phyloP scores from a whole-genome alignment of 2,113 vertebrate species.

The Tetraodon nigroviridis region DNA sequence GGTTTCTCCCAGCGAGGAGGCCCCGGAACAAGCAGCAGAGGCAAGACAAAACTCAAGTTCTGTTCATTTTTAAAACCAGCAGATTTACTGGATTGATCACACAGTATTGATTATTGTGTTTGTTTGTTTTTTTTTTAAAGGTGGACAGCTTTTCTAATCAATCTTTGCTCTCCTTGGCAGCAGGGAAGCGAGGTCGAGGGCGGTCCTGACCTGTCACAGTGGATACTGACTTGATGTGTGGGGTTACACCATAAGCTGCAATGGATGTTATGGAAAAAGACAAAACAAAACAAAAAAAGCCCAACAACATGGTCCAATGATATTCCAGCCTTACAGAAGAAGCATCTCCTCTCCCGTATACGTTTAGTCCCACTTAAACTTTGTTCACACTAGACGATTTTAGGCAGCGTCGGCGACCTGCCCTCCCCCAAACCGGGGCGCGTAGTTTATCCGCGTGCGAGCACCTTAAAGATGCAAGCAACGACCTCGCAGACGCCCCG shows the following conservation, averaged over 20 bases:
- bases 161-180: constrained; percentile 83
- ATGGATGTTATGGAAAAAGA: constrained; percentile 85
- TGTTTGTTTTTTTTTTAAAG: background rate
- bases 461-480: too few relatives aligned
- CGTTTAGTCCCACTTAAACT: constrained; percentile 18
- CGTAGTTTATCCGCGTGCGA: too few relatives aligned
- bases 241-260: constrained; percentile 99
- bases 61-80: background rate
- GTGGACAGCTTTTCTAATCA: constrained; percentile 32
- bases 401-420: too few relatives aligned
- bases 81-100: background rate
- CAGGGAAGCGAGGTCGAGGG: constrained; percentile 99
- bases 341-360: constrained; percentile 75
- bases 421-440: too few relatives aligned
- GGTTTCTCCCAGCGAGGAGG: constrained; percentile 93
- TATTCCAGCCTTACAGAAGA: constrained; percentile 92
- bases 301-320: constrained; percentile 80
- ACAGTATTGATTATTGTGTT: background rate
- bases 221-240: constrained; percentile 99
- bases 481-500: too few relatives aligned
- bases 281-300: constrained; percentile 28
- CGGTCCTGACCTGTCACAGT: constrained; percentile 99
- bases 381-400: too few relatives aligned
- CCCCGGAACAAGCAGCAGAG: constrained; percentile 93
- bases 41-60: constrained; percentile 66